Base-by-base conservation (phyloP, 2,888 invertebrate genomes). In the Scaptomyza flava region DNA sequence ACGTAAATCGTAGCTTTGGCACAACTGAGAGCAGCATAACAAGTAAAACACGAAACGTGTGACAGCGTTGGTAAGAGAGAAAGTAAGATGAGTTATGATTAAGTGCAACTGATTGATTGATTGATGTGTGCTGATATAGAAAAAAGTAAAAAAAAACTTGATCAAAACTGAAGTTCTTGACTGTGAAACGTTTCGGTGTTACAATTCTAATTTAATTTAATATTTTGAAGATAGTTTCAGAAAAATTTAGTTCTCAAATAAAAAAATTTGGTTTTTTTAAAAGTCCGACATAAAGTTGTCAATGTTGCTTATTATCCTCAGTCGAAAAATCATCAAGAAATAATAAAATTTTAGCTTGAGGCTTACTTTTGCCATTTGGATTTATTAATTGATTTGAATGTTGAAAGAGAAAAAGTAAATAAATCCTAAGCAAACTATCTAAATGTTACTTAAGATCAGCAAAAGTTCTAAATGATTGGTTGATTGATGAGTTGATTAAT, bases 1-100 rank as follows among this genome's bases (percentile, higher is more conserved):
- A 92, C 54, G 87, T 91, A 77, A 88, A 92, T 59, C 81, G 88
- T 30, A 91, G 64, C 61, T 89, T 87, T 27, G 91, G 92, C 56
- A 90, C 83, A 79, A 92, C 73, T 92, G 63, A 51, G 46, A 51
- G 46, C 56, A 62, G 48, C 41, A 48, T 60, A 47, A 31, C 27
- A 31, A 34, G 33, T 51, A 27, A 45, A 27, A 59, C 34, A 62
- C 34, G 34, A 23, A 7, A 48, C 5, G 36, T 58, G n/a, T 41
- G 27, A 58, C 30, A 66, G 60, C 43, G 48, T 20, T n/a, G 14
- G n/a, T 8, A 6, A 12, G 20, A 34, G 48, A 48, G 30, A 54
- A 17, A 14, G 23, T 42, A 9, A 33, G 36, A 53, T 46, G n/a
- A 7, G 8, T 12, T n/a, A 59, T 68, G 68, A 27, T 46, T 6